Evolutionary conservation across 2,888 invertebrate genomes (phyloP).

Genomic region (Drosophila meridiana): DNA sequence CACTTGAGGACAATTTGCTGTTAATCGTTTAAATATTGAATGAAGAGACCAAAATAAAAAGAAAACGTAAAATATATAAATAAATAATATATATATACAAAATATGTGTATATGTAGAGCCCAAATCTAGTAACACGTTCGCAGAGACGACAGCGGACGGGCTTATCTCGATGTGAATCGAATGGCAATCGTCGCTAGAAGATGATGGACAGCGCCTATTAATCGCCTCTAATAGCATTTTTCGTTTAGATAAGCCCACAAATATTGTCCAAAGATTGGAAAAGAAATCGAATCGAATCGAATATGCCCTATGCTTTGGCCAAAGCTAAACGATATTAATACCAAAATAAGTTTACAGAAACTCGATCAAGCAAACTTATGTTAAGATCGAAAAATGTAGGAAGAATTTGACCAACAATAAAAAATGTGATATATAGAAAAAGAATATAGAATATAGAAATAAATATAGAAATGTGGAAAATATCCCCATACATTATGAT

Average conservation of each 20-base stretch:
- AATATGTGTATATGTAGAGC: neutral
- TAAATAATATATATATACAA: neutral
- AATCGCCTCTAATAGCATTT: slow-evolving; percentile 81
- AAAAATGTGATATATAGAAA: neutral
- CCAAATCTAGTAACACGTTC: slow-evolving; percentile 6
- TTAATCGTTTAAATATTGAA: slow-evolving; percentile 70
- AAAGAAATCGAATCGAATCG: slow-evolving; percentile 7
- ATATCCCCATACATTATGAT: too few species aligned
- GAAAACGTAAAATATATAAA: neutral
- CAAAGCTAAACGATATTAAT: neutral
- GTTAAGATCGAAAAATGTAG: neutral
- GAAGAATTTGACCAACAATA: neutral
- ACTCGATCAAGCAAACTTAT: neutral
- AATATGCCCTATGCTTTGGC: slow-evolving; percentile 35
- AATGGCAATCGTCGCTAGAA: slow-evolving; percentile 68
- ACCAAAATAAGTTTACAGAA: neutral
- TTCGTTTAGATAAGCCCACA: slow-evolving; percentile 63
- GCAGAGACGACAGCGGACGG: slow-evolving; percentile 32
- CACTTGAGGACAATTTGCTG: slow-evolving; percentile 53
- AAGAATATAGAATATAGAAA: too few species aligned
- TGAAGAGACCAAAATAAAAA: slow-evolving; percentile 28
- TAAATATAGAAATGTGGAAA: too few species aligned
- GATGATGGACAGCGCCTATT: slow-evolving; percentile 81
- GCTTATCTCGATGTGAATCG: slow-evolving; percentile 61
- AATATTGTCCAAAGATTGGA: slow-evolving; percentile 15